Base-by-base conservation (phyloP, 2,113 vertebrate genomes). In the Centrocercus urophasianus region DNA sequence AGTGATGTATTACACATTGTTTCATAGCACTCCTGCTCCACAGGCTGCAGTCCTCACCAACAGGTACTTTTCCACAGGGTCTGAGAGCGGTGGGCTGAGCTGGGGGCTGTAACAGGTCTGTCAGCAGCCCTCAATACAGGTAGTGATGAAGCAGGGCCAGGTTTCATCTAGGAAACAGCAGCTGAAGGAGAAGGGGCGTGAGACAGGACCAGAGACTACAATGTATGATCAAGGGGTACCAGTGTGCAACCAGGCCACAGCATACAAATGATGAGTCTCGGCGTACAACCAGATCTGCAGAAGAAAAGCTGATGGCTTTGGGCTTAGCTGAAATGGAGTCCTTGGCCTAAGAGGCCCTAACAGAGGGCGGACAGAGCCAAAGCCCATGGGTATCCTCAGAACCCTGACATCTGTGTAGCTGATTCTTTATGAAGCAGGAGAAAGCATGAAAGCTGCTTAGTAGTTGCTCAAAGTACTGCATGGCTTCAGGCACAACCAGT, bases 191-290 rank as follows among this genome's bases (percentile, higher is more conserved):
- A 63, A 12, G 30, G 14, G 1, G 1, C 1, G 13, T 11, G 12
- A 80, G 42, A 28, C 5, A 54, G 56, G 21, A 40, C 0, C 13
- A 43, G 66, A 60, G 18, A 42, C 12, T 77, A 32, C 0, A 0
- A 52, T 1, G 0, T 47, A 60, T 1, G 1, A 9, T 24, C 0
- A 0, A 54, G 13, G 30, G 3, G 30, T 64, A 32, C 30, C 57
- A 75, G 5, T 6, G 18, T 59, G 30, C 2, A 52, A 43, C 10
- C 54, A 76, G 38, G 47, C 6, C 72, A 28, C 0, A 0, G 45
- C 1, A 0, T 42, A 61, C 1, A 1, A 11, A 25, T 0, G 0
- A 47, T 17, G 21, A 3, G 27, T 65, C 27, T 22, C 48, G 65
- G 3, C 8, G 2, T 7, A 63, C 6, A 34, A 22, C 4, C 27